Percentiles rank a stretch among this genome's conserved stretches.
Conservation (phyloP, 2,113 vertebrate species). For the Neogale vison region DNA sequence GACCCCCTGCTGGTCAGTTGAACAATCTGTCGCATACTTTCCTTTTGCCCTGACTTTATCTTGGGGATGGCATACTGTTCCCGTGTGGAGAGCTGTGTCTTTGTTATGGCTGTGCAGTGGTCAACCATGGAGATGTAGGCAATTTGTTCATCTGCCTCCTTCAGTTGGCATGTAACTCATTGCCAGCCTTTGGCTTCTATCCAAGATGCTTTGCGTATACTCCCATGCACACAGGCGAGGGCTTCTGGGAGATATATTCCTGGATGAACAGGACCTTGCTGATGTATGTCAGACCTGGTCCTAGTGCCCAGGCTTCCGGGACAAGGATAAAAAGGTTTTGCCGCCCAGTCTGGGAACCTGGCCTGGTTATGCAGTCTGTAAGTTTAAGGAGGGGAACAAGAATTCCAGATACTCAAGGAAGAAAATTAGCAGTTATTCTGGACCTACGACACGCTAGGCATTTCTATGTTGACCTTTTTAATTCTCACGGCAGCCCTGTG, state of each 20-base stretch:
- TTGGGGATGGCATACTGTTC: not conserved
- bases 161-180: not conserved
- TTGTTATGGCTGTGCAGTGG: not conserved
- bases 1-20: too few relatives aligned
- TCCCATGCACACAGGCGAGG: not conserved
- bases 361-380: not conserved
- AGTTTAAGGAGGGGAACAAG: not conserved
- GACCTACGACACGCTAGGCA: not conserved
- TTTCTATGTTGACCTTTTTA: not conserved
- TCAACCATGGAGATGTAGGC: rapidly evolving
- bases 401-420: not conserved
- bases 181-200: not conserved
- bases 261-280: not conserved
- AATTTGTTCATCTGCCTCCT: not conserved
- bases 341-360: not conserved
- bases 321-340: not conserved
- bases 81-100: not conserved
- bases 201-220: not conserved
- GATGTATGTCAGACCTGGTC: not conserved
- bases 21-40: not conserved
- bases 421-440: not conserved
- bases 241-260: not conserved
- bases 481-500: not conserved
- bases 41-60: not conserved
- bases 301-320: not conserved